Conservation (phyloP, 1,140 invertebrate genomes). For the Potamilus streckersoni region DNA sequence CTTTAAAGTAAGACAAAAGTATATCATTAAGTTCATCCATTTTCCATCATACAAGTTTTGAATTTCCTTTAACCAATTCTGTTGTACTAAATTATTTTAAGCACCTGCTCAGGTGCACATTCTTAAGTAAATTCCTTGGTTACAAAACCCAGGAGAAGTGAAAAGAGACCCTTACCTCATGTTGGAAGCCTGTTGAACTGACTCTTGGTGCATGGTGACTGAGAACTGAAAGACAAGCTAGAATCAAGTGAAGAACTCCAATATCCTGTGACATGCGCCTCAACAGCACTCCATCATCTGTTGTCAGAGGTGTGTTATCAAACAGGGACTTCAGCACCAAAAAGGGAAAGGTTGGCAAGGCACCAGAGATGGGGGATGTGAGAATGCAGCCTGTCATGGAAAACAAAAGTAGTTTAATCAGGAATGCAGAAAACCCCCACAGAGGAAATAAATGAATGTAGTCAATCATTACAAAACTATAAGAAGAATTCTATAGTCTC, state of each 20-base stretch:
- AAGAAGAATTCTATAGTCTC: too few species aligned
- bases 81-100: too few species aligned
- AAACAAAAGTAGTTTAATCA: constrained; percentile 19
- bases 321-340: constrained; percentile 84
- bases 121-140: too few species aligned
- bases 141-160: too few species aligned
- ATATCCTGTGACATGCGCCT: constrained; percentile 84
- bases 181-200: constrained; percentile 67
- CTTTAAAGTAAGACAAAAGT: too few species aligned
- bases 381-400: constrained; percentile 77
- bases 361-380: constrained; percentile 79
- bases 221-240: constrained; percentile 89
- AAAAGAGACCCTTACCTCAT: constrained; percentile 62
- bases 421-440: neutral
- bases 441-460: too few species aligned
- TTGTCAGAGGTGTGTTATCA: constrained; percentile 81
- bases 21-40: too few species aligned
- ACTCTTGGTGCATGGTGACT: constrained; percentile 80
- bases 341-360: constrained; percentile 88
- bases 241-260: constrained; percentile 84
- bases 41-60: too few species aligned
- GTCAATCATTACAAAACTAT: too few species aligned
- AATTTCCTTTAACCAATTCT: too few species aligned
- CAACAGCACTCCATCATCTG: constrained; percentile 83
- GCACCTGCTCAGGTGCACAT: too few species aligned